phyloP scores from a whole-genome alignment of 2,113 vertebrate genomes.

The Chrysemys picta region DNA sequence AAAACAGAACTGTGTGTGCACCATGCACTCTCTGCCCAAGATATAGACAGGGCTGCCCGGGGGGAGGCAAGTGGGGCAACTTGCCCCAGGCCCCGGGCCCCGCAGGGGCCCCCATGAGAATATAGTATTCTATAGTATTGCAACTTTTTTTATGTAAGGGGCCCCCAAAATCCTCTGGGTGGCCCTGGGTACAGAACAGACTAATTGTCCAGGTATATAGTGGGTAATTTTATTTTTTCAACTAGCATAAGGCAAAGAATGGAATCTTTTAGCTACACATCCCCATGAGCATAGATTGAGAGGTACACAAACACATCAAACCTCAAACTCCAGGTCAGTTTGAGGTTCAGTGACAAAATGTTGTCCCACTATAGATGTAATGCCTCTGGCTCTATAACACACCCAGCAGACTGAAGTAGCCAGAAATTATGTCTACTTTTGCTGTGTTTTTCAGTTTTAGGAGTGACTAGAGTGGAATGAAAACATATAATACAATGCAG shows the following conservation, averaged over 20 bases:
- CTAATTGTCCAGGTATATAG: neutral
- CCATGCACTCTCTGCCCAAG: neutral
- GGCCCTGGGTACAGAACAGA: neutral
- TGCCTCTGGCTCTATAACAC: neutral
- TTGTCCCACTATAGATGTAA: neutral
- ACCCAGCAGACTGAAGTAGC: neutral
- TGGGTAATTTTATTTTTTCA: neutral
- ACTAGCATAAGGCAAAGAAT: neutral
- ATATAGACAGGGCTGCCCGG: too few relatives aligned
- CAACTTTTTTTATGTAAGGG: too few relatives aligned
- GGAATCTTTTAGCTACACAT: neutral
- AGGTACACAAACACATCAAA: neutral
- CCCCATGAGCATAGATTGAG: neutral
- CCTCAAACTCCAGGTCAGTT: neutral
- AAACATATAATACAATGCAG: neutral
- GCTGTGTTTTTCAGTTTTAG: neutral
- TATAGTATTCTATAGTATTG: too few relatives aligned
- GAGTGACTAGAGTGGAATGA: neutral
- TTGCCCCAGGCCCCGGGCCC: too few relatives aligned
- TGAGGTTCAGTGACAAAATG: slow-evolving; percentile 12
- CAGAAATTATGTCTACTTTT: neutral
- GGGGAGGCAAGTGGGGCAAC: too few relatives aligned
- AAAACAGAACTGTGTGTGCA: neutral
- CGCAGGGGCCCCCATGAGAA: too few relatives aligned
- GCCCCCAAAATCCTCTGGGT: too few relatives aligned